phyloP scores from a whole-genome alignment of 2,888 invertebrate species.

The Allacma fusca region DNA sequence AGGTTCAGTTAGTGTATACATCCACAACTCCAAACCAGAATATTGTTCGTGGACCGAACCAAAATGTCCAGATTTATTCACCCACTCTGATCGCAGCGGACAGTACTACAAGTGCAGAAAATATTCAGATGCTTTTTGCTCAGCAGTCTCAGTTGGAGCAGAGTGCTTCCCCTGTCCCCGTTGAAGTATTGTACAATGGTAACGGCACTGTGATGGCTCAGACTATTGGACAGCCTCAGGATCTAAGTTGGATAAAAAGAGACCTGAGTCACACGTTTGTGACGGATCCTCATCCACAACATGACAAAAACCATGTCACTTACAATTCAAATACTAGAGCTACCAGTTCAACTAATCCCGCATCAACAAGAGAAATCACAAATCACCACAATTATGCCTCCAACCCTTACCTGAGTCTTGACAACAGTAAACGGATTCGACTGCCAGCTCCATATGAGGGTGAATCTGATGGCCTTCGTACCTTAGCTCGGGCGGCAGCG shows the following conservation, averaged over 20 bases:
- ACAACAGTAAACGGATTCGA: not conserved
- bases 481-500: constrained; percentile 39
- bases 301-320: constrained; percentile 7
- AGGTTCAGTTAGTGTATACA: constrained; percentile 54
- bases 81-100: constrained; percentile 42
- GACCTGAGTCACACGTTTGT: not conserved
- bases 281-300: constrained; percentile 18
- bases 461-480: constrained; percentile 34
- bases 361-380: constrained; percentile 24
- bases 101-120: constrained; percentile 36
- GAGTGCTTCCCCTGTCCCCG: constrained; percentile 23
- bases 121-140: constrained; percentile 43
- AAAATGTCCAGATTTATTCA: constrained; percentile 26
- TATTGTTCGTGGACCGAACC: constrained; percentile 35
- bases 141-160: constrained; percentile 34
- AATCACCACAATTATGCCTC: constrained; percentile 43
- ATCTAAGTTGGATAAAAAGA: constrained; percentile 31
- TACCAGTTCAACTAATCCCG: not conserved
- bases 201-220: constrained; percentile 47
- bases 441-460: not conserved
- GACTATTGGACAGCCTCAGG: constrained; percentile 35
- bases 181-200: constrained; percentile 46
- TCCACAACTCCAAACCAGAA: constrained; percentile 55
- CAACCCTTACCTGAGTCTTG: not conserved
- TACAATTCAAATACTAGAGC: constrained; percentile 12